Percentiles rank a stretch among this genome's conserved stretches.
Conservation (phyloP, 2,113 vertebrate species). For the Empidonax alnorum region DNA sequence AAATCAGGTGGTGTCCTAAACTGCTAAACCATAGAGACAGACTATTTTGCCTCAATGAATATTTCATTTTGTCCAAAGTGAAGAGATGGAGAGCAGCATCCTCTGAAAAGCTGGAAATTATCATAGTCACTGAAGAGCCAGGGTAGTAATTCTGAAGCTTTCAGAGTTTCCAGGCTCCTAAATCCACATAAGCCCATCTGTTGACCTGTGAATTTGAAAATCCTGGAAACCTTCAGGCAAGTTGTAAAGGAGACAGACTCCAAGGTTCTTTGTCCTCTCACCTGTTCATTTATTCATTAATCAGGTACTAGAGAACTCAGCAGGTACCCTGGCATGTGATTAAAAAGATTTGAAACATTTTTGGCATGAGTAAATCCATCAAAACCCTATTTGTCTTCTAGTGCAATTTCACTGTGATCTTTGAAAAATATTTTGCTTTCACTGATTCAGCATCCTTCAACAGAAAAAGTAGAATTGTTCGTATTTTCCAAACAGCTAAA, state of each 20-base stretch:
- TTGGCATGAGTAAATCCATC: neutral
- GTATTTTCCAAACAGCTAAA: neutral
- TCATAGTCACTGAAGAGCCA: neutral
- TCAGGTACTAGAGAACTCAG: conserved; percentile 32
- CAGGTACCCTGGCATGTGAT: neutral
- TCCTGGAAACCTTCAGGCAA: conserved; percentile 25
- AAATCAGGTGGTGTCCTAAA: conserved; percentile 15
- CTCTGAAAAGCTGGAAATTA: neutral
- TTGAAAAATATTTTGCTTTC: neutral
- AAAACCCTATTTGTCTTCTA: neutral
- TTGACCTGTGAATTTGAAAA: conserved; percentile 28
- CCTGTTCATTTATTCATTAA: conserved; percentile 43
- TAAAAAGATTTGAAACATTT: neutral
- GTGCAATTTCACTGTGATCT: neutral
- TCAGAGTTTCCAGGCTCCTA: neutral
- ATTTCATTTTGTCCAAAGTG: conserved; percentile 18
- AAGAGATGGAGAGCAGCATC: neutral
- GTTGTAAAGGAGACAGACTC: neutral
- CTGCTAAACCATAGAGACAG: neutral
- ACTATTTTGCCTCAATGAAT: conserved; percentile 37
- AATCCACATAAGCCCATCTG: conserved; percentile 8
- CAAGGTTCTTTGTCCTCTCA: conserved; percentile 1
- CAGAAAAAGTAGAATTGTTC: neutral
- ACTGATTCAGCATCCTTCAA: neutral
- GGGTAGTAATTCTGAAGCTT: neutral